These are phyloP conservation scores for Petrolisthes cinctipes DNA, from an alignment of 2,888 invertebrate species.

Conservation along the genomic window DNA sequence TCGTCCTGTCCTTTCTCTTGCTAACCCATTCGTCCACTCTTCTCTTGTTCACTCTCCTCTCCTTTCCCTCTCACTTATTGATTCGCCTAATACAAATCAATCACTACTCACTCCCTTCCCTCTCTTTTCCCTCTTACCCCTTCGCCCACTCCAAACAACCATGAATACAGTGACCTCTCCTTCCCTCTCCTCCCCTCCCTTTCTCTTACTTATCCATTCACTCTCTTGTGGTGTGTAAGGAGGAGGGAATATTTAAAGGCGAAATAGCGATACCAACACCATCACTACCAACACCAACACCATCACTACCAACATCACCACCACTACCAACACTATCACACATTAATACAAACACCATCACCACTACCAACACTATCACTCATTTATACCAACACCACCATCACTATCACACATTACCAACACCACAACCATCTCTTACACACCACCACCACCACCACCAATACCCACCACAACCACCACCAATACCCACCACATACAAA, in stretches of 20 bases:
- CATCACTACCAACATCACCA: not conserved
- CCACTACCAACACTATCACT: slow-evolving; percentile 7
- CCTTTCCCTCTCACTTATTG: too few relatives aligned
- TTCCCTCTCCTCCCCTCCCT: not conserved
- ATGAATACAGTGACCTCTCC: not conserved
- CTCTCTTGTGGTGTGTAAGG: too few relatives aligned
- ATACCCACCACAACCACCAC: not conserved
- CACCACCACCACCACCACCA: slow-evolving; percentile 11
- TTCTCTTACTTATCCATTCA: too few relatives aligned
- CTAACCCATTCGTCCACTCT: too few relatives aligned
- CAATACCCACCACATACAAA: not conserved
- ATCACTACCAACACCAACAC: too few relatives aligned
- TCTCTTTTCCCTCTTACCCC: not conserved
- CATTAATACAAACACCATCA: not conserved
- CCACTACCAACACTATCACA: not conserved
- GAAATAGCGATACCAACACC: too few relatives aligned
- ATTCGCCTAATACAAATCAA: too few relatives aligned
- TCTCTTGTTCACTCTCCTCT: too few relatives aligned
- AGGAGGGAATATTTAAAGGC: too few relatives aligned
- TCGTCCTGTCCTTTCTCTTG: too few relatives aligned
- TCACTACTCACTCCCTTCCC: not conserved
- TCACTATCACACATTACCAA: not conserved
- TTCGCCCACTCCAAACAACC: not conserved
- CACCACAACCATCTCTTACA: slow-evolving; percentile 8
- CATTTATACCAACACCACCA: slow-evolving; percentile 9